Percentiles rank a stretch among this genome's conserved stretches.
phyloP scores from a whole-genome alignment of 2,888 invertebrate genomes.

The Stenchaetothrips biformis region DNA sequence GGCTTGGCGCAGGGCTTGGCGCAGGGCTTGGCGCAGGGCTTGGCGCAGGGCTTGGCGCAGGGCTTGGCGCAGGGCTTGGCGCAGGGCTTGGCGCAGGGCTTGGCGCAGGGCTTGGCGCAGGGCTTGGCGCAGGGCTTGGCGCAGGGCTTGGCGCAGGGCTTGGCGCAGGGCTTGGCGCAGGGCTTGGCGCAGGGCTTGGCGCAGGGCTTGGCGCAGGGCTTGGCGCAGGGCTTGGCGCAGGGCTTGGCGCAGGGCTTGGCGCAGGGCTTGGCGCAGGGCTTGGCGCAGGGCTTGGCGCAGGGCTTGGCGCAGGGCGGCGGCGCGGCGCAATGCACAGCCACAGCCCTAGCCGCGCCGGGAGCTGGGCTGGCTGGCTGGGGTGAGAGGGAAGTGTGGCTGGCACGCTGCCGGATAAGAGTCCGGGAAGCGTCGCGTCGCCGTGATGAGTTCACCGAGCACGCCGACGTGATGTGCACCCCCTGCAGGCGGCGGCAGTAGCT shows the following conservation, averaged over 20 bases:
- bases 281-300: too few relatives aligned
- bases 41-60: slow-evolving; percentile 9
- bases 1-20: background rate
- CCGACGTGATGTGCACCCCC: too few relatives aligned
- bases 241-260: background rate
- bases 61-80: background rate
- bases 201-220: slow-evolving; percentile 4
- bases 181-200: background rate
- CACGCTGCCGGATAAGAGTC: too few relatives aligned
- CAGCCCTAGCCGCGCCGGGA: background rate
- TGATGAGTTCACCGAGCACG: too few relatives aligned
- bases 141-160: background rate
- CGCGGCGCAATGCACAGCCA: background rate
- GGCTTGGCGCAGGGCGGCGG: background rate
- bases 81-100: slow-evolving; percentile 4
- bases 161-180: slow-evolving; percentile 9
- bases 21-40: background rate
- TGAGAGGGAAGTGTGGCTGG: background rate
- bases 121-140: background rate
- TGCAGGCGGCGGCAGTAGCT: too few relatives aligned
- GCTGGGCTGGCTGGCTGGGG: background rate
- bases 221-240: background rate
- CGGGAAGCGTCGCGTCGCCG: too few relatives aligned
- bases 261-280: background rate
- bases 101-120: background rate